Evolutionary conservation across 2,113 vertebrate genomes (phyloP).

Genomic region (Lichenostomus cassidix): DNA sequence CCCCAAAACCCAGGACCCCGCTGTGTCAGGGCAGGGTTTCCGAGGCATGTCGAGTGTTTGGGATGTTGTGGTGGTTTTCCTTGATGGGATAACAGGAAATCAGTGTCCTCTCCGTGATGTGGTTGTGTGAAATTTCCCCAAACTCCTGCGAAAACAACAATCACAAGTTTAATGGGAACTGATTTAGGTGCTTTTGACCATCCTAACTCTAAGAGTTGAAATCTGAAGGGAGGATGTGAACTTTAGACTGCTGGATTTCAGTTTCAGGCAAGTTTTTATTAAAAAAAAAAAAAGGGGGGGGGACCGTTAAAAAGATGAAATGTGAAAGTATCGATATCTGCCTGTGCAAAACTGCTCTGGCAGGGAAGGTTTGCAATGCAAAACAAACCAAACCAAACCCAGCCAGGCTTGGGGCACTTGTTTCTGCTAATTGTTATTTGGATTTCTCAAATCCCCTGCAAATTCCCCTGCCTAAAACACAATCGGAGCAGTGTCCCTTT

Average conservation of each 20-base stretch:
- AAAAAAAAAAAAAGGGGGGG: too few relatives aligned
- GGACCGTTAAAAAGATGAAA: background rate
- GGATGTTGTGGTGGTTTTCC: background rate
- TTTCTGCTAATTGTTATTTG: background rate
- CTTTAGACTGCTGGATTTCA: background rate
- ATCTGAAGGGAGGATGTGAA: background rate
- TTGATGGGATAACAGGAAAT: background rate
- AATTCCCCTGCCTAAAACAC: background rate
- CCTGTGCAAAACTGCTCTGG: background rate
- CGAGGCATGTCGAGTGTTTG: accelerated
- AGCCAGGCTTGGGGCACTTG: background rate
- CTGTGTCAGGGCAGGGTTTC: background rate
- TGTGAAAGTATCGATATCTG: background rate
- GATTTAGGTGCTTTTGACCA: background rate
- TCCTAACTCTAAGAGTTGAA: background rate
- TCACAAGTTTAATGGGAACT: background rate
- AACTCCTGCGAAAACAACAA: background rate
- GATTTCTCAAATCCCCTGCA: slow-evolving; percentile 1
- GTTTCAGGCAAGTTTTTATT: background rate
- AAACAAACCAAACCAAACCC: background rate
- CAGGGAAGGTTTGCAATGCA: background rate
- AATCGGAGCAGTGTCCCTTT: background rate
- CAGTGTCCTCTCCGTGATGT: accelerated
- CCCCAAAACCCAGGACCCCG: accelerated
- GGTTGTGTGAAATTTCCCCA: background rate